phyloP scores from a whole-genome alignment of 2,888 invertebrate species.

The Drosophila paucipuncta region DNA sequence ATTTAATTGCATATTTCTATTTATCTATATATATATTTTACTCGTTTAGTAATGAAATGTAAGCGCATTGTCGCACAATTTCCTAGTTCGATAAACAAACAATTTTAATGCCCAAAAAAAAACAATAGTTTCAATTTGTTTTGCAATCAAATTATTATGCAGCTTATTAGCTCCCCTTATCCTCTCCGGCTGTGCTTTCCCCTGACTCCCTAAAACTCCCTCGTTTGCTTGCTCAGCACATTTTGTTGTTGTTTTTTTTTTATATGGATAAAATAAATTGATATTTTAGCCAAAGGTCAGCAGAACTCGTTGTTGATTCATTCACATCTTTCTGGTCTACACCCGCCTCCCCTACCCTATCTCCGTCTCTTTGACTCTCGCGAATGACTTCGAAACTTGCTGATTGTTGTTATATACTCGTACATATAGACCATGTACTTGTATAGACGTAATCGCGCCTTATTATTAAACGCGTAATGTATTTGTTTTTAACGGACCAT shows the following conservation, averaged over 20 bases:
- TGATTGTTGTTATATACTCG: conserved; percentile 9
- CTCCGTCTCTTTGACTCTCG: not conserved
- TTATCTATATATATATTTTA: conserved; percentile 5
- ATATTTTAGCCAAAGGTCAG: conserved; percentile 59
- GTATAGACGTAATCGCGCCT: conserved; percentile 59
- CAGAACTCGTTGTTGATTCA: conserved; percentile 60
- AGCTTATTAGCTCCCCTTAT: not conserved
- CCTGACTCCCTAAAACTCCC: conserved; percentile 11
- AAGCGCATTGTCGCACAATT: conserved; percentile 39
- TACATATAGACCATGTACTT: conserved; percentile 54
- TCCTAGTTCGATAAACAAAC: conserved; percentile 54
- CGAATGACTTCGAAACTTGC: conserved; percentile 20
- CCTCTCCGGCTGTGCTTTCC: not conserved
- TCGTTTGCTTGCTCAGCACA: conserved; percentile 8
- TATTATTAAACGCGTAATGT: conserved; percentile 41
- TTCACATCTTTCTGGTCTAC: conserved; percentile 44
- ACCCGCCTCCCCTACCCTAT: not conserved
- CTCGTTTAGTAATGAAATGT: conserved; percentile 30
- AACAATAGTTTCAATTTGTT: conserved; percentile 40
- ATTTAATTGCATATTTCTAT: conserved; percentile 32
- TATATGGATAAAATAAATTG: conserved; percentile 44
- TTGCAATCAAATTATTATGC: conserved; percentile 43
- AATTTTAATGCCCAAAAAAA: conserved; percentile 26
- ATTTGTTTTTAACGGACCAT: conserved; percentile 54
- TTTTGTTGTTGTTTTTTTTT: conserved; percentile 19